Evolutionary conservation across 2,113 vertebrate genomes (phyloP).

Genomic region (Bettongia penicillata): DNA sequence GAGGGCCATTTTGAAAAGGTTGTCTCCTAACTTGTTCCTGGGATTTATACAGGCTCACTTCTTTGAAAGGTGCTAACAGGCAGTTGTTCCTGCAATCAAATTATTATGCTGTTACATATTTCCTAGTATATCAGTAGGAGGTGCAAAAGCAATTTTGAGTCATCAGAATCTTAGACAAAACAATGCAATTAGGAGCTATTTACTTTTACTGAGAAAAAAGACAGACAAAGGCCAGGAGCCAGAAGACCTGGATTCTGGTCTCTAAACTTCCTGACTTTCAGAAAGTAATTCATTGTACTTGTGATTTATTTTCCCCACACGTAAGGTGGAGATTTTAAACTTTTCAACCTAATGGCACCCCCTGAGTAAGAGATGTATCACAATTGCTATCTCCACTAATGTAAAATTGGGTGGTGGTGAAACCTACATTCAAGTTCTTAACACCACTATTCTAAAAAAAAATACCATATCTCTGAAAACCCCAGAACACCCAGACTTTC

Average conservation of each 20-base stretch:
- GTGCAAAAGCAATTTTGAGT: neutral
- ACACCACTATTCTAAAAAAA: neutral
- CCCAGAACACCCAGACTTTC: neutral
- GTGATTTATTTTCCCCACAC: neutral
- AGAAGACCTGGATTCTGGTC: neutral
- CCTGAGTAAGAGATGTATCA: neutral
- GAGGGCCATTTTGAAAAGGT: slow-evolving; percentile 41
- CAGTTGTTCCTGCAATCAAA: neutral
- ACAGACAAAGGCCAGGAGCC: neutral
- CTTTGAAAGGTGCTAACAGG: slow-evolving; percentile 14
- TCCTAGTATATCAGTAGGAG: neutral
- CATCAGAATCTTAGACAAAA: neutral
- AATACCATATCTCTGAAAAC: neutral
- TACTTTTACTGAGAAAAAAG: neutral
- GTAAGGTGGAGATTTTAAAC: neutral
- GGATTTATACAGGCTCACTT: neutral
- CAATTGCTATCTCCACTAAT: neutral
- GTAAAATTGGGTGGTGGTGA: neutral
- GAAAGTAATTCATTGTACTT: neutral
- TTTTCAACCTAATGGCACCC: neutral
- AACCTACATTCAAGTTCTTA: neutral
- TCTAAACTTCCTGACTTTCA: neutral
- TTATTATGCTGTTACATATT: neutral
- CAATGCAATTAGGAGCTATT: neutral
- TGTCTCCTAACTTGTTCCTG: slow-evolving; percentile 58